Evolutionary conservation across 2,888 invertebrate genomes (phyloP), one percentile per base, ranked within the genome.

Genomic region (Drosophila infuscata): DNA sequence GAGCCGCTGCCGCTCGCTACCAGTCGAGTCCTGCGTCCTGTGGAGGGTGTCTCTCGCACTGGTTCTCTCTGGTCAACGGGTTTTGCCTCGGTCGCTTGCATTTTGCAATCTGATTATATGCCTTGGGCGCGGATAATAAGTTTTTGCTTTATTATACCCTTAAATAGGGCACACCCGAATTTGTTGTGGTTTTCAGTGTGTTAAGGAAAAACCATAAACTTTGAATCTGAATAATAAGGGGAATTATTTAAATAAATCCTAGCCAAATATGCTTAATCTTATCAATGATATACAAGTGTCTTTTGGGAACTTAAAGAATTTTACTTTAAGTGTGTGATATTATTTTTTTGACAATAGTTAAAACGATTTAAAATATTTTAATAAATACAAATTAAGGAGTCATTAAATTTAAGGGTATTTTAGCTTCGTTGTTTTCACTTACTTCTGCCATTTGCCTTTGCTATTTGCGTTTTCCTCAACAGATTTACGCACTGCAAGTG

Each of bases 91-190:
- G 49, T 38, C 62, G 72, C 64, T 51, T 67, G 67, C 83, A 83
- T 66, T 82, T 60, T 70, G 83, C 69, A 87, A 85, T 87, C 89
- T 81, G 85, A 85, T 85, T 85, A 88, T 79, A 75, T 62, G 74
- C 62, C 73, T 63, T 57, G 60, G 52, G 76, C 74, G 69, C 85
- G 79, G 65, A 82, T 87, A 84, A 83, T 83, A 83, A 74, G 69
- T 79, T 87, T 76, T 74, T 70, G 79, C 74, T 63, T 60, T 59
- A 56, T 63, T 61, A 70, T 74, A 66, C 79, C 35, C 76, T 77
- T 11, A 7, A 60, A 67, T 4, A 12, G 41, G 41, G 25, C 2
- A 30, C 17, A 30, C 17, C 11, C 15, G 36, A 20, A 29, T 56
- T 33, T 12, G 29, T 6, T 36, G 30, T 17, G 36, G 12, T 0